A percentile compares a stretch with the other conserved stretches of the same genome.
Conservation (phyloP, 2,113 vertebrate species). For the Egretta garzetta region DNA sequence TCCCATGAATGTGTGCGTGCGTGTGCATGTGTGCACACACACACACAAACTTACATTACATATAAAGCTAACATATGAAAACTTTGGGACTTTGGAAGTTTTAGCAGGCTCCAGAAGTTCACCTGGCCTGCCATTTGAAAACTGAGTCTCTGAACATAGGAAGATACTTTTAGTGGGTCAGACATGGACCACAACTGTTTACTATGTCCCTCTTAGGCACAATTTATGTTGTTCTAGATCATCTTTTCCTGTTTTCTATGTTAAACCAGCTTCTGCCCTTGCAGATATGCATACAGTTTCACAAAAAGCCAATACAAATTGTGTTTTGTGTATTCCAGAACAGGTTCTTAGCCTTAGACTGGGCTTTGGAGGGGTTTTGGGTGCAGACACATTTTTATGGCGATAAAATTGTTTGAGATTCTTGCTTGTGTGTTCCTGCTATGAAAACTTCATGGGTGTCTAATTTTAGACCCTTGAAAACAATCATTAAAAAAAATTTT, state of each 20-base stretch:
- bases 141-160: not conserved
- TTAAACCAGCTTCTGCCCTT: not conserved
- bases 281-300: not conserved
- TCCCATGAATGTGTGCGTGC: too few species aligned
- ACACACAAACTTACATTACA: rapidly evolving
- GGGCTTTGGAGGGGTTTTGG: not conserved
- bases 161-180: not conserved
- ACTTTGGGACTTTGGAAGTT: not conserved
- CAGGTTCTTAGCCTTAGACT: not conserved
- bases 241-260: not conserved
- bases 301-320: not conserved
- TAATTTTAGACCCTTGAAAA: not conserved
- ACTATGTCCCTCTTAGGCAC: not conserved
- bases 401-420: not conserved
- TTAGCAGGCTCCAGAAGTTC: not conserved
- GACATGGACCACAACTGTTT: not conserved
- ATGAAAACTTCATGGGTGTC: not conserved
- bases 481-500: not conserved
- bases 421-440: not conserved
- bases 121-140: not conserved
- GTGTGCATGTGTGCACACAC: too few species aligned
- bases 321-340: not conserved
- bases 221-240: not conserved
- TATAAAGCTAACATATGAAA: not conserved
- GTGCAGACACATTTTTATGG: not conserved